Evolutionary conservation across 2,113 vertebrate species (phyloP).

Genomic region (Symphodus melops): DNA sequence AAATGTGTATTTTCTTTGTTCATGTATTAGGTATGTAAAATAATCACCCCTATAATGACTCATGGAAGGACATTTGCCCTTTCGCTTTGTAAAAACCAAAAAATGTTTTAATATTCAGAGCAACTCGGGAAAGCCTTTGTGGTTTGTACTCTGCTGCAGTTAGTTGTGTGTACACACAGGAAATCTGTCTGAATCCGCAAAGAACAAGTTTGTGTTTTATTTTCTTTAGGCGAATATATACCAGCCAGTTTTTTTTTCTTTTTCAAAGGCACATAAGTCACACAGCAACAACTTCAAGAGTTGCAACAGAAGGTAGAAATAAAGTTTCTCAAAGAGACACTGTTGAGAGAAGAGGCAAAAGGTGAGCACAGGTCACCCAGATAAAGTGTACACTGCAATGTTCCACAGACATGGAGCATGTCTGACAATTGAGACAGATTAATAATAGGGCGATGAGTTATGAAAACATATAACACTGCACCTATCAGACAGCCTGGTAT

Average conservation of each 20-base stretch:
- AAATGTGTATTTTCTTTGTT: not conserved
- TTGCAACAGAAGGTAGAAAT: conserved; percentile 4
- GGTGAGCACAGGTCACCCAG: not conserved
- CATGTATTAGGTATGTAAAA: not conserved
- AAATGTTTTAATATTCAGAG: not conserved
- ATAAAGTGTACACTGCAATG: not conserved
- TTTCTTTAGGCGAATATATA: not conserved
- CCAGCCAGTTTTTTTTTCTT: not conserved
- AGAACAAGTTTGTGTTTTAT: conserved; percentile 1
- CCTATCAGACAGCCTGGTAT: not conserved
- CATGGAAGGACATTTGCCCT: not conserved
- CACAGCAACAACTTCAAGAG: not conserved
- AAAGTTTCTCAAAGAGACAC: not conserved
- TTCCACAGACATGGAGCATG: not conserved
- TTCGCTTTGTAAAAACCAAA: not conserved
- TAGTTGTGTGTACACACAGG: not conserved
- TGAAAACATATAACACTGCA: not conserved
- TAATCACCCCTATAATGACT: not conserved
- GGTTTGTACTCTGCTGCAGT: not conserved
- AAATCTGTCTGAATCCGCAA: not conserved
- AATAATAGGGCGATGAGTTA: not conserved
- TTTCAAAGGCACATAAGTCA: not conserved
- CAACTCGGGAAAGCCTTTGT: conserved; percentile 1
- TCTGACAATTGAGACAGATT: not conserved
- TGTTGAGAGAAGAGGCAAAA: not conserved